These are phyloP conservation scores for Caenorhabditis becei DNA, from an alignment of 2,888 invertebrate genomes.

Conservation along the genomic window DNA sequence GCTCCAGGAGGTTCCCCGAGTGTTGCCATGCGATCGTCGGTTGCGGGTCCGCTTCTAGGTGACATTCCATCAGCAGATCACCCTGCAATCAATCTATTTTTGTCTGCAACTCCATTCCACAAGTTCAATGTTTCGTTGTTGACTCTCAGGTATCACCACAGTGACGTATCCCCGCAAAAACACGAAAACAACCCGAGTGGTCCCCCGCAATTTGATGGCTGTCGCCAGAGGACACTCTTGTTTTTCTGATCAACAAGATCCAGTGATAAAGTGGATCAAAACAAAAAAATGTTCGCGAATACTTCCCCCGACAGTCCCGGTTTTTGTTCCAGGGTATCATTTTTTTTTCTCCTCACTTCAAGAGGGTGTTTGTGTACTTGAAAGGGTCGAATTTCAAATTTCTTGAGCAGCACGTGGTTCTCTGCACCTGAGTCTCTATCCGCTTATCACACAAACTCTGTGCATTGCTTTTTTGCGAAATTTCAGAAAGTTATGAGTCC, in stretches of 20 bases:
- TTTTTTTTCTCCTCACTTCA: constrained; percentile 44
- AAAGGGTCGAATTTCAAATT: constrained; percentile 49
- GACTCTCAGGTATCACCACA: constrained; percentile 23
- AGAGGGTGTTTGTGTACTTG: constrained; percentile 59
- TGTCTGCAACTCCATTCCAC: constrained; percentile 12
- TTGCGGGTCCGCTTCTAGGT: constrained; percentile 79
- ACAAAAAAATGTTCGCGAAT: background rate
- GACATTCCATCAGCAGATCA: constrained; percentile 82
- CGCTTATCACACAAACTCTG: constrained; percentile 9
- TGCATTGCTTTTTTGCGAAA: constrained; percentile 1
- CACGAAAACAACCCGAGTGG: constrained; percentile 29
- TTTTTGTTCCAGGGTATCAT: constrained; percentile 52
- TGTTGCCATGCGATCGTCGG: constrained; percentile 80
- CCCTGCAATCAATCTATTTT: constrained; percentile 71
- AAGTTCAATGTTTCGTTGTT: constrained; percentile 51
- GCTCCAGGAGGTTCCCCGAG: constrained; percentile 74
- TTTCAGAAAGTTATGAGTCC: background rate
- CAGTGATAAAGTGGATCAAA: constrained; percentile 3
- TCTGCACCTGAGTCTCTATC: background rate
- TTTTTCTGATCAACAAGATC: constrained; percentile 14
- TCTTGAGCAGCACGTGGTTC: constrained; percentile 42
- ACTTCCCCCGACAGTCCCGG: constrained; percentile 13
- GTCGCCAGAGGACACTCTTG: constrained; percentile 13
- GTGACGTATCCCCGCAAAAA: constrained; percentile 46
- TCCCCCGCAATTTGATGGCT: constrained; percentile 25